Percentiles rank a stretch among this genome's conserved stretches.
Evolutionary conservation across 2,888 invertebrate species (phyloP).

Genomic region (Caenorhabditis virilis): DNA sequence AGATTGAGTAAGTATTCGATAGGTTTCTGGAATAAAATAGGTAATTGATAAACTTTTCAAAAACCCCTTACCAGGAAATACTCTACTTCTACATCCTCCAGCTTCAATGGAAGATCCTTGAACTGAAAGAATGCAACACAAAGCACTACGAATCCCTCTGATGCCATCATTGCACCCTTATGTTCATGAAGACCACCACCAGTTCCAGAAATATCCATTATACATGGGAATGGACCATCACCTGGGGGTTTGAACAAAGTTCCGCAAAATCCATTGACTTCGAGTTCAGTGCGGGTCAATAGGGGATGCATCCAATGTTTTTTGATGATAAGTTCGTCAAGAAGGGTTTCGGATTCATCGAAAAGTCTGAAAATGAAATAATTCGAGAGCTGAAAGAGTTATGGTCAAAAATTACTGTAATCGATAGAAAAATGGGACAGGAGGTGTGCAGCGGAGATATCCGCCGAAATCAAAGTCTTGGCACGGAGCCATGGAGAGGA

Average conservation of each 20-base stretch:
- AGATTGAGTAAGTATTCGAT: conserved; percentile 26
- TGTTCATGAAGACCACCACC: conserved; percentile 47
- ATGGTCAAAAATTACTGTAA: too few relatives aligned
- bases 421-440: conserved; percentile 19
- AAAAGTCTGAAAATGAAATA: conserved; percentile 11
- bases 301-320: conserved; percentile 25
- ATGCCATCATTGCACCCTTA: conserved; percentile 41
- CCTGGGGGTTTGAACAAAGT: conserved; percentile 23
- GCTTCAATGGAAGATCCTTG: conserved; percentile 36
- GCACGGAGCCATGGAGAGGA: conserved; percentile 29
- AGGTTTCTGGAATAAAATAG: conserved; percentile 22
- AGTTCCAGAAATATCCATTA: conserved; percentile 43
- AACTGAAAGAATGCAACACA: conserved; percentile 44
- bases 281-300: conserved; percentile 12
- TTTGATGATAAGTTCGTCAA: conserved; percentile 20
- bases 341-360: conserved; percentile 12
- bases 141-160: conserved; percentile 43
- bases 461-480: conserved; percentile 42
- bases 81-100: conserved; percentile 35
- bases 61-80: conserved; percentile 32
- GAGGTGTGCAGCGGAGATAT: conserved; percentile 38
- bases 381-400: too few relatives aligned
- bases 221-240: conserved; percentile 38
- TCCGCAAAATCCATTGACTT: conserved; percentile 16
- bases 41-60: neutral